These are phyloP conservation scores for Orussus abietinus DNA, from an alignment of 1,140 invertebrate genomes.

Conservation along the genomic window DNA sequence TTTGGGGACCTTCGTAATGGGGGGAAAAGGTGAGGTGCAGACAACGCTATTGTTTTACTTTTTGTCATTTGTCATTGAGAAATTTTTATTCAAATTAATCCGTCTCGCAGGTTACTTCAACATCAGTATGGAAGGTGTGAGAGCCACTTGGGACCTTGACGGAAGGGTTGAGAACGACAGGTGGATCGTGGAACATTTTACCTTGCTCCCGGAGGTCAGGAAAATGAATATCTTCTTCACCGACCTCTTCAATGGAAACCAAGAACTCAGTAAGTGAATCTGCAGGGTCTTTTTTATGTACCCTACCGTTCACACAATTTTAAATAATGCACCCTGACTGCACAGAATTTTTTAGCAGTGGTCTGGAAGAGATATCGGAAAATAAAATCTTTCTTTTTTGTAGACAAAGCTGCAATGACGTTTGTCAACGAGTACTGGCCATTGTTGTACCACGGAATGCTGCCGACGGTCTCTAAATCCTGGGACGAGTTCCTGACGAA, in stretches of 20 bases:
- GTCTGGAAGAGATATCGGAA: too few species aligned
- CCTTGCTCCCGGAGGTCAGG: conserved; percentile 59
- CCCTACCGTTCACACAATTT: too few species aligned
- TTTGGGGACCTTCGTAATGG: conserved; percentile 50
- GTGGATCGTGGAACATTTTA: conserved; percentile 58
- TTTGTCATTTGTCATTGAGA: conserved; percentile 6
- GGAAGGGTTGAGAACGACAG: conserved; percentile 39
- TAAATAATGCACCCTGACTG: too few species aligned
- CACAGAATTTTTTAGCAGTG: too few species aligned
- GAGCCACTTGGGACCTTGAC: conserved; percentile 29
- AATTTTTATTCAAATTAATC: neutral
- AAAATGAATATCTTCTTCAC: conserved; percentile 54
- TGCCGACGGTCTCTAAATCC: conserved; percentile 51
- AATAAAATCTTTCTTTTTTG: conserved; percentile 28
- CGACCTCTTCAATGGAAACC: conserved; percentile 58
- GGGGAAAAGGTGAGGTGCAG: conserved; percentile 45
- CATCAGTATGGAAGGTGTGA: conserved; percentile 38
- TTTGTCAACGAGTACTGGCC: conserved; percentile 60
- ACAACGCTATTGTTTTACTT: conserved; percentile 3
- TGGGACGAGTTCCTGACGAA: conserved; percentile 49
- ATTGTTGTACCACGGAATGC: conserved; percentile 53
- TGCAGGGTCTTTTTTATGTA: too few species aligned
- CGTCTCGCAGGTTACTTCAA: conserved; percentile 39
- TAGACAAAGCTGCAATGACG: conserved; percentile 52
- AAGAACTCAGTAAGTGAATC: conserved; percentile 59